Conservation (phyloP, 2,888 invertebrate genomes). For the Piscicola geometra region DNA sequence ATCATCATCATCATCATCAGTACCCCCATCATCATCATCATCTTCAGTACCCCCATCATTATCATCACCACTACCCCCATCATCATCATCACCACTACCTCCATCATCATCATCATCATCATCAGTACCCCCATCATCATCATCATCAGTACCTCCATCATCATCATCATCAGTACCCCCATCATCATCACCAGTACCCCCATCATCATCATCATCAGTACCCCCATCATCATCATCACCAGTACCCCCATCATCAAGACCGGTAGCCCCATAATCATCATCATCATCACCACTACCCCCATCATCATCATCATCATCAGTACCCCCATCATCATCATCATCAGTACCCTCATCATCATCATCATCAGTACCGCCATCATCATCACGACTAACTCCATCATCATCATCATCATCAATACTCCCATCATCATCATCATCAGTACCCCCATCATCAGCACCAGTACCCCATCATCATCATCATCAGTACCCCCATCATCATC, state of each 20-base stretch:
- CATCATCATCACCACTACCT: no score
- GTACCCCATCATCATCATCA: constrained; percentile 67
- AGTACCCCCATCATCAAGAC: constrained; percentile 60
- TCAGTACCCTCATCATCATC: constrained; percentile 21
- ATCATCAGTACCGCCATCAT: neutral
- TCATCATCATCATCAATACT: constrained; percentile 59
- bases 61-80: constrained; percentile 22
- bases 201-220: constrained; percentile 52
- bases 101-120: constrained; percentile 31
- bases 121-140: constrained; percentile 28
- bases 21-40: constrained; percentile 20
- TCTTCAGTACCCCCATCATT: constrained; percentile 12
- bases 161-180: neutral
- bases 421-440: constrained; percentile 69
- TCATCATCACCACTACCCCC: constrained; percentile 65
- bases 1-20: constrained; percentile 58
- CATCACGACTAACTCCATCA: neutral
- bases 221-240: constrained; percentile 77
- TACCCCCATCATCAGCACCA: constrained; percentile 25
- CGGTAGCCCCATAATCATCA: constrained; percentile 67
- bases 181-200: neutral
- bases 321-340: constrained; percentile 28
- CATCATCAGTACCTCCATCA: constrained; percentile 21
- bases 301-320: constrained; percentile 31
- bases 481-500: constrained; percentile 62